Base-by-base conservation (phyloP, 2,797 vertebrate genomes). In the Melanotaenia pygmaea region DNA sequence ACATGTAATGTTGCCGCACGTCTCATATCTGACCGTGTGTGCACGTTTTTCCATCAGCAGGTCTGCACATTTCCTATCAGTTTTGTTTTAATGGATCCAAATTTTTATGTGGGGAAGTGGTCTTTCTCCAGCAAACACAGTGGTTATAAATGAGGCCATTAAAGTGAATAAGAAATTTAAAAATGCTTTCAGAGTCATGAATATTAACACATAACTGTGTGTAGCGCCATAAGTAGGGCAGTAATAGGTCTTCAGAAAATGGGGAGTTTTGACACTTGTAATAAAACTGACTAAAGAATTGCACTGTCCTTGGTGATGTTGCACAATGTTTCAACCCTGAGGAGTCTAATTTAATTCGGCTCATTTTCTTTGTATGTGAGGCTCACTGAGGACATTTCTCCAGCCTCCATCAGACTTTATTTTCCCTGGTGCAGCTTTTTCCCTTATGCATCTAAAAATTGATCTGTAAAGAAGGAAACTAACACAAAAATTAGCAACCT, bases 271-370 rank as follows among this genome's bases (percentile, higher is more conserved):
- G 34, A 68, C 22, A 40, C 45, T 40, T 24, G 7, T 64, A 57
- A 81, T 74, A 72, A 75, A 74, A 56, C 40, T 38, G 67, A 65
- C 67, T 74, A 63, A 70, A 70, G 60, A 62, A 64, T 24, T 45
- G 20, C 50, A 5, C 67, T 38, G 66, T 70, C 72, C 64, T 62
- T 81, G 50, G 43, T 70, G 64, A 34, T n/a, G 57, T 70, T 70
- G 81, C 34, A 32, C 35, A 47, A 28, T 8, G 34, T 73, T 78
- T 79, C 40, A 78, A 30, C 65, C 68, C 59, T 10, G 56, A 70
- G 75, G 54, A 74, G 28, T 77, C 56, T 56, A n/a, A 67, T 82
- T 76, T 65, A 71, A 84, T 82, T 79, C 69, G 43, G 69, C 60
- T 77, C 26, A 10, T 56, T 0, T 56, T 0, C 61, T 60, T 56